Conservation (phyloP, 2,797 vertebrate genomes). For the Acrocephalus scirpaceus region DNA sequence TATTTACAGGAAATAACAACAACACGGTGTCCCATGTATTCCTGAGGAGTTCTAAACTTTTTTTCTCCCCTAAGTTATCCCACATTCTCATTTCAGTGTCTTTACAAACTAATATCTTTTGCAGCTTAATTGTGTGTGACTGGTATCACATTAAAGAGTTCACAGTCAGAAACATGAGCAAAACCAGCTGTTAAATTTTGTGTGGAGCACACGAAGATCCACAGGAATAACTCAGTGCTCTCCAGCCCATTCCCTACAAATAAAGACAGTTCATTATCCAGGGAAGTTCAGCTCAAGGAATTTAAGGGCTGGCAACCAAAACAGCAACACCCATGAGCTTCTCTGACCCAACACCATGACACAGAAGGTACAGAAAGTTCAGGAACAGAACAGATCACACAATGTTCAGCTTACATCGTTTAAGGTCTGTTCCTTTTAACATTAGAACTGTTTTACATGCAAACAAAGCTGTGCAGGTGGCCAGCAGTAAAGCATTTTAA, state of each 20-base stretch:
- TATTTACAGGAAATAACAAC: not conserved
- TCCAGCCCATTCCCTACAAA: not conserved
- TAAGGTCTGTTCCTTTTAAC: not conserved
- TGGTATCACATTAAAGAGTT: not conserved
- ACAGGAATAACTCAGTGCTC: accelerated
- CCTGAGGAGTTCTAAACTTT: not conserved
- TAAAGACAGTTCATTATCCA: not conserved
- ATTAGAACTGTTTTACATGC: not conserved
- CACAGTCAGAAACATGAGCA: not conserved
- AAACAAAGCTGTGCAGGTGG: not conserved
- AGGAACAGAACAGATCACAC: not conserved
- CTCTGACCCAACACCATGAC: not conserved
- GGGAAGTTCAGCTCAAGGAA: not conserved
- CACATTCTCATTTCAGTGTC: not conserved
- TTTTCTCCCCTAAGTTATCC: not conserved
- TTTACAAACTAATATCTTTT: not conserved
- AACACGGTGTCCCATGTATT: not conserved
- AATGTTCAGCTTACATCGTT: not conserved
- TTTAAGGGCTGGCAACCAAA: not conserved
- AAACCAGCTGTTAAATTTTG: not conserved
- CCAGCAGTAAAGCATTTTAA: not conserved
- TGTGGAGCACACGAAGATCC: accelerated
- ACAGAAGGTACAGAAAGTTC: not conserved
- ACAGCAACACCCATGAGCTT: not conserved
- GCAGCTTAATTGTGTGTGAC: not conserved